Evolutionary conservation across 2,888 invertebrate species (phyloP).

Genomic region (Theodoxus fluviatilis): DNA sequence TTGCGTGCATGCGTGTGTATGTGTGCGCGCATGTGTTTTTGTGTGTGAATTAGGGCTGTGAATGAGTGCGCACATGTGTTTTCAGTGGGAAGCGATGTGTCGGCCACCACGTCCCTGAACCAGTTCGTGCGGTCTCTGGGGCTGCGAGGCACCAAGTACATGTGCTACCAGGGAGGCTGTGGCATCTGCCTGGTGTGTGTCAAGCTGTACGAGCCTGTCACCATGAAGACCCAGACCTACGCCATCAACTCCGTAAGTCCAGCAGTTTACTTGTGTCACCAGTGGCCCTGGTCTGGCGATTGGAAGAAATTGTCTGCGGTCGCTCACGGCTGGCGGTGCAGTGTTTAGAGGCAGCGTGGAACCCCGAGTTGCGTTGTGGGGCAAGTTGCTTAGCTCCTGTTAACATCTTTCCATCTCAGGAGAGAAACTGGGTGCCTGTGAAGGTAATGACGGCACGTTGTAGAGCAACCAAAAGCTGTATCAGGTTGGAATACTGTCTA

Average conservation of each 20-base stretch:
- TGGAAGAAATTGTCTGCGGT: no score
- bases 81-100: constrained; percentile 59
- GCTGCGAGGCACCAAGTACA: constrained; percentile 63
- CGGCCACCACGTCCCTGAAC: constrained; percentile 44
- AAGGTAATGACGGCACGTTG: not conserved
- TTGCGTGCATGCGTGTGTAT: not conserved
- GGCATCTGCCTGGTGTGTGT: constrained; percentile 65
- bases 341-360: no score
- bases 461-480: no score
- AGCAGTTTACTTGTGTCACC: not conserved
- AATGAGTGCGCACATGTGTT: constrained; percentile 11
- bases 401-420: not conserved
- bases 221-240: constrained; percentile 35
- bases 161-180: constrained; percentile 68
- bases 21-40: not conserved
- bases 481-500: no score
- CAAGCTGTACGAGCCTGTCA: constrained; percentile 44
- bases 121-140: constrained; percentile 41
- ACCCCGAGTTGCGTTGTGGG: no score
- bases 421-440: not conserved
- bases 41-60: no score
- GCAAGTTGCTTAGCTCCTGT: not conserved
- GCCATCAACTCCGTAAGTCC: constrained; percentile 58
- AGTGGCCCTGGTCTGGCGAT: not conserved
- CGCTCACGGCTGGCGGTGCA: no score